phyloP scores from a whole-genome alignment of 2,888 invertebrate genomes.

The Mylabris sibirica region DNA sequence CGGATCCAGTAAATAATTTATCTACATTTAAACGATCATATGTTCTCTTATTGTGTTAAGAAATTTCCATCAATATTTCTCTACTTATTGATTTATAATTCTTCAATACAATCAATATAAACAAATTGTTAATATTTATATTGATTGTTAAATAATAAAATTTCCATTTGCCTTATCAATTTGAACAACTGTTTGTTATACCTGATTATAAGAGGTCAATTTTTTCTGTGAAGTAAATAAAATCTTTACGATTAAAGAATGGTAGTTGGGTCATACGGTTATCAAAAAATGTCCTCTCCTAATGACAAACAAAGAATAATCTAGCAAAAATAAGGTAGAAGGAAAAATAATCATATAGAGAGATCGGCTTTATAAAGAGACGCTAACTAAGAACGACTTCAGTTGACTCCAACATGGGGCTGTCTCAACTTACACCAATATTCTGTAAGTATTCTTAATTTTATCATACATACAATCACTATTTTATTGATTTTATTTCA shows the following conservation, averaged over 20 bases:
- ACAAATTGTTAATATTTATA: too few species aligned
- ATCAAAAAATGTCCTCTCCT: not conserved
- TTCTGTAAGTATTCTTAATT: not conserved
- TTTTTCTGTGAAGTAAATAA: not conserved
- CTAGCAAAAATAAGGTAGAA: slow-evolving; percentile 7
- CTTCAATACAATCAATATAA: too few species aligned
- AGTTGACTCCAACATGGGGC: slow-evolving; percentile 8
- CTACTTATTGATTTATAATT: too few species aligned
- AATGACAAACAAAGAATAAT: not conserved
- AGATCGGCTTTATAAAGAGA: not conserved
- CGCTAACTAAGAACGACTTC: not conserved
- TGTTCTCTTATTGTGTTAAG: too few species aligned
- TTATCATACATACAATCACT: not conserved
- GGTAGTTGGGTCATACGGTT: not conserved
- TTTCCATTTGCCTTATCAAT: slow-evolving; percentile 2
- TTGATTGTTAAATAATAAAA: not conserved
- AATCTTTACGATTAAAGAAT: not conserved
- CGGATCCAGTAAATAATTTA: not conserved
- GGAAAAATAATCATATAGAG: not conserved
- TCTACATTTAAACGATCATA: not conserved
- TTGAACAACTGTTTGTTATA: not conserved
- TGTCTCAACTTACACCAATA: not conserved
- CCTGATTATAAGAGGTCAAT: slow-evolving; percentile 6
- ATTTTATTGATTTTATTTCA: not conserved
- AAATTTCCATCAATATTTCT: too few species aligned